These are phyloP conservation scores for Idaea aversata DNA, from an alignment of 2,888 invertebrate species.

Conservation along the genomic window DNA sequence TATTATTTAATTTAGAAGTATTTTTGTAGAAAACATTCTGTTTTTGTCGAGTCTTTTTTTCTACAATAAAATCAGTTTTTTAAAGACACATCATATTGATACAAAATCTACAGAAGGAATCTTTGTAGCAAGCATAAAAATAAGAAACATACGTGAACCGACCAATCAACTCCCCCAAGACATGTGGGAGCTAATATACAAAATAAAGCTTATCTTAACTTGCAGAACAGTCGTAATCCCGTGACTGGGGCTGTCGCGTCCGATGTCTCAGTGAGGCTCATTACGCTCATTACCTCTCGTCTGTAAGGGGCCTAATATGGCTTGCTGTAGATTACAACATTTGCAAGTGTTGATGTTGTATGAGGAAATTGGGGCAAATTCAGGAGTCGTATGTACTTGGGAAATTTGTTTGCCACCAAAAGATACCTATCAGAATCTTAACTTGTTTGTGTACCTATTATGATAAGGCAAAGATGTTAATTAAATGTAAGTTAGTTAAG, in stretches of 20 bases:
- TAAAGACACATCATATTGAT: not conserved
- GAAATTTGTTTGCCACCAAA: not conserved
- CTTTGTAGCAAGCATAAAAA: slow-evolving; percentile 14
- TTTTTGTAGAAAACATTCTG: no score
- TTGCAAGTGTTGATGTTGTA: slow-evolving; percentile 1
- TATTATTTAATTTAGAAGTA: no score
- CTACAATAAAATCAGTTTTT: not conserved
- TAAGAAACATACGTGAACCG: slow-evolving; percentile 9
- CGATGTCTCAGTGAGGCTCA: slow-evolving; percentile 41
- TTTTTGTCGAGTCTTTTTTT: no score
- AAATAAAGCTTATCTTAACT: slow-evolving; percentile 58
- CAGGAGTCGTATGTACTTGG: not conserved
- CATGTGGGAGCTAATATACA: slow-evolving; percentile 40
- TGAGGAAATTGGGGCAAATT: not conserved
- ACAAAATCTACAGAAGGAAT: not conserved
- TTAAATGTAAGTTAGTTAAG: not conserved
- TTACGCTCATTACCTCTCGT: slow-evolving; percentile 50
- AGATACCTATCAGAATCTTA: not conserved
- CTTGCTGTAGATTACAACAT: slow-evolving; percentile 16
- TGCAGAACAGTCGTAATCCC: slow-evolving; percentile 53
- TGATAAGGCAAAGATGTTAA: not conserved
- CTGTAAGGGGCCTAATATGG: slow-evolving; percentile 45
- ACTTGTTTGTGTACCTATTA: not conserved
- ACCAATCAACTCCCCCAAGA: slow-evolving; percentile 18
- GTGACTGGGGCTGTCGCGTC: slow-evolving; percentile 39